Evolutionary conservation across 2,113 vertebrate species (phyloP), one percentile per base, ranked within the genome.

Genomic region (Sinocyclocheilus anophthalmus): DNA sequence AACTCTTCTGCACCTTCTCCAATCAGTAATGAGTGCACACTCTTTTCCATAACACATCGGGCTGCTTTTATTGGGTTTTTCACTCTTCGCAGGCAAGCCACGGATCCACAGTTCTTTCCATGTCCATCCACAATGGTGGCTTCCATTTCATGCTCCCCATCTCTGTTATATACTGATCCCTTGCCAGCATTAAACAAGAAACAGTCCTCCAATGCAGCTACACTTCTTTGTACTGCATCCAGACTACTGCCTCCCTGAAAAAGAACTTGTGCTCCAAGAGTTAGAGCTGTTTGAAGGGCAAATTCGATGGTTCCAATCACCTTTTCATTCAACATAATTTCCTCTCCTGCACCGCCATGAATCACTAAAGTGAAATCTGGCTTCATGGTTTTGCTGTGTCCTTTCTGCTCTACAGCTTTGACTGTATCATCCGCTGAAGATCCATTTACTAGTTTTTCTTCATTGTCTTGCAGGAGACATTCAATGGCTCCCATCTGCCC

Each of bases 181-280:
- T 94, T 95, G 3, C 94, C 94, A 22, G 95, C 94, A 86, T 96
- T 96, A 88, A 96, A 96, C 65, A 96, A 90, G 87, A 95, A 95
- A 81, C 95, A 96, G 86, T 96, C 93, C 86, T 96, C 95, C 20
- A 96, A 88, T 42, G 95, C 94, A 86, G 92, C 89, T 24, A 96
- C 95, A 79, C 94, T 93, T 70, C 77, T 92, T 88, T 96, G 92
- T 86, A 95, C 95, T 84, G 94, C 94, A 50, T 96, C 94, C 24
- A 96, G 72, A 88, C 95, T 94, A 26, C 85, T 93, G 63, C 95
- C 94, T 55, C 93, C 91, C 14, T 87, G 42, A 65, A 88, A 87
- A 59, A 96, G 93, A 59, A 93, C 89, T 55, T 91, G 89, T 13
- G 91, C 88, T 69, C 94, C 95, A 14, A 95, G 87, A 7, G 84